A percentile compares a stretch with the other conserved stretches of the same genome.
phyloP scores from a whole-genome alignment of 1,140 invertebrate species.

The Scaptomyza graminum region DNA sequence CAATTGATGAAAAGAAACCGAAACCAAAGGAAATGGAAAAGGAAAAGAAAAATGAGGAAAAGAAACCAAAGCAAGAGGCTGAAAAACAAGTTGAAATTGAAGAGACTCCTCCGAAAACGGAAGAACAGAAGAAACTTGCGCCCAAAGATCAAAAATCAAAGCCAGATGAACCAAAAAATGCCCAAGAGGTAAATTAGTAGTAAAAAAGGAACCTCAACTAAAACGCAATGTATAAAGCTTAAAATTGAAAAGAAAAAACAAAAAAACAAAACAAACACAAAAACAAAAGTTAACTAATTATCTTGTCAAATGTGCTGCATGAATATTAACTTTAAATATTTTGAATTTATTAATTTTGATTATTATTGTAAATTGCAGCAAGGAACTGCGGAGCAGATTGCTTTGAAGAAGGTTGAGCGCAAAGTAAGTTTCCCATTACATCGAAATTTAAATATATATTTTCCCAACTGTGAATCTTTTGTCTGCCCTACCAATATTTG shows the following conservation, averaged over 20 bases:
- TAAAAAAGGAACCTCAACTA: too few relatives aligned
- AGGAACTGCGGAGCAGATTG: constrained; percentile 44
- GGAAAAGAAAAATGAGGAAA: background rate
- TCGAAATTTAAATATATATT: background rate
- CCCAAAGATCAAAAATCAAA: background rate
- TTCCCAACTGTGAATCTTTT: background rate
- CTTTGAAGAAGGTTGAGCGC: constrained; percentile 64
- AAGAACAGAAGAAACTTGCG: background rate
- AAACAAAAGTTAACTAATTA: too few relatives aligned
- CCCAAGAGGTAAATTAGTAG: too few relatives aligned
- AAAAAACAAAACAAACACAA: too few relatives aligned
- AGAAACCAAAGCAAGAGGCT: background rate
- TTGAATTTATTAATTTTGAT: constrained; percentile 1
- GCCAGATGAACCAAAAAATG: too few relatives aligned
- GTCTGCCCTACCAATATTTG: background rate
- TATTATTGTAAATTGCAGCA: constrained; percentile 33
- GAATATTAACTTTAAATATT: background rate
- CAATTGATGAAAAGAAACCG: too few relatives aligned
- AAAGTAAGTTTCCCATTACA: constrained; percentile 61
- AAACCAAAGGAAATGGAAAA: background rate
- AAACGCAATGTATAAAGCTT: too few relatives aligned
- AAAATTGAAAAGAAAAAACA: too few relatives aligned
- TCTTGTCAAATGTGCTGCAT: background rate
- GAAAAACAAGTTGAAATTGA: background rate
- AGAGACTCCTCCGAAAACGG: background rate